phyloP scores from a whole-genome alignment of 1,140 invertebrate genomes.

The Drosophila grimshawi region DNA sequence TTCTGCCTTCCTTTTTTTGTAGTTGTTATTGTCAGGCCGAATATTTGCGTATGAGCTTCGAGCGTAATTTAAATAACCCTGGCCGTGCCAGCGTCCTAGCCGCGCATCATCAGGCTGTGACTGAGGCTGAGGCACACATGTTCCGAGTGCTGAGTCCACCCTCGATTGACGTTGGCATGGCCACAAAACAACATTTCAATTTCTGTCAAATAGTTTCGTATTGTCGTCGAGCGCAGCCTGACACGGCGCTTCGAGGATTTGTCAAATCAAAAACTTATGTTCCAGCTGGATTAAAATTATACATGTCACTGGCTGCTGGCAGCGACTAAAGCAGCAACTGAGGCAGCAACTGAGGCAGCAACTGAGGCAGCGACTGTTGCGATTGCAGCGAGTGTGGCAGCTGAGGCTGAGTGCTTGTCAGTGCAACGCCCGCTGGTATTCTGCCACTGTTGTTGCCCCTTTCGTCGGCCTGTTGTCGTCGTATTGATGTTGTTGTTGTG shows the following conservation, averaged over 20 bases:
- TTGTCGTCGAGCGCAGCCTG: conserved; percentile 30
- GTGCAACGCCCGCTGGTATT: conserved; percentile 10
- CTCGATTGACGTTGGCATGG: conserved; percentile 59
- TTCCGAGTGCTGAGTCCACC: conserved; percentile 38
- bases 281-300: conserved; percentile 83
- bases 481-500: conserved; percentile 45
- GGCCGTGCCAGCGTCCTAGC: not conserved
- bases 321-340: conserved; percentile 37
- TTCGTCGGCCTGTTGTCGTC: conserved; percentile 1
- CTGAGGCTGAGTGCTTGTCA: conserved; percentile 47
- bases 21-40: conserved; percentile 10
- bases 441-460: conserved; percentile 43
- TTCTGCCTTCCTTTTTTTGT: conserved; percentile 30
- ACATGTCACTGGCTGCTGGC: conserved; percentile 67
- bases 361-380: conserved; percentile 28
- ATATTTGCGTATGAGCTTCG: conserved; percentile 65
- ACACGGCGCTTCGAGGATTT: conserved; percentile 57
- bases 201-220: conserved; percentile 79
- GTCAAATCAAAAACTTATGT: conserved; percentile 84
- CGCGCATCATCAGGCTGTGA: not conserved
- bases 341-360: conserved; percentile 36
- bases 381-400: conserved; percentile 11
- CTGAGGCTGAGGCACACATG: not conserved
- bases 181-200: conserved; percentile 73
- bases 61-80: conserved; percentile 54